These are phyloP conservation scores for Drosophila equinoxialis DNA, from an alignment of 1,140 invertebrate genomes.

Conservation along the genomic window DNA sequence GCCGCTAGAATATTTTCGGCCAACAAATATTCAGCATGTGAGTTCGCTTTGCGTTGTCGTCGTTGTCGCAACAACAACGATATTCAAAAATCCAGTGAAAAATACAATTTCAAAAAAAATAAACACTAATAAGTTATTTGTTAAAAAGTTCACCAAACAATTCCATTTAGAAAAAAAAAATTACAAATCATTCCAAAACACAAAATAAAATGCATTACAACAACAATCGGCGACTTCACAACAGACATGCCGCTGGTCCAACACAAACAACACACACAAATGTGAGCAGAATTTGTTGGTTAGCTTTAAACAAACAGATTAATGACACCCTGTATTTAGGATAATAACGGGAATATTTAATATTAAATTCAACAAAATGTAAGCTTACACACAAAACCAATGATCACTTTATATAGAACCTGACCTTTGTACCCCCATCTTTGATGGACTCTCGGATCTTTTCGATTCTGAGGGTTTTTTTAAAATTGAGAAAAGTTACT, in stretches of 20 bases:
- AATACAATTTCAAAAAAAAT: constrained; percentile 9
- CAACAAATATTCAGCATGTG: constrained; percentile 54
- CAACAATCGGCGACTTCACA: constrained; percentile 23
- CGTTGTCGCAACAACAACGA: constrained; percentile 51
- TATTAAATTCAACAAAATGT: too few relatives aligned
- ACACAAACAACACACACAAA: constrained; percentile 23
- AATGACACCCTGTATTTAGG: not conserved
- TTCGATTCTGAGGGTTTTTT: too few relatives aligned
- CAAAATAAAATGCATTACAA: constrained; percentile 11
- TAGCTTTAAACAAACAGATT: constrained; percentile 29
- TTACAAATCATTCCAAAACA: not conserved
- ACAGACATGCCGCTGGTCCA: constrained; percentile 2
- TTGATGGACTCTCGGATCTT: too few relatives aligned
- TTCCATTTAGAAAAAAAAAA: constrained; percentile 26
- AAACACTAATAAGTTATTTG: not conserved
- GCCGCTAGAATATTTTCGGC: constrained; percentile 76
- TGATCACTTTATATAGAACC: too few relatives aligned
- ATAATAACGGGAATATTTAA: not conserved
- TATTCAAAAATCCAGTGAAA: constrained; percentile 31
- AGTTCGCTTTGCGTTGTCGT: constrained; percentile 63
- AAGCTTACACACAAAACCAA: too few relatives aligned
- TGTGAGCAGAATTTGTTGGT: constrained; percentile 12
- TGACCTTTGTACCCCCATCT: too few relatives aligned
- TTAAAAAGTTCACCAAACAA: constrained; percentile 34
- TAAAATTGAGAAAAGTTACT: too few relatives aligned